Conservation (phyloP, 2,797 vertebrate genomes). For the Miichthys miiuy region DNA sequence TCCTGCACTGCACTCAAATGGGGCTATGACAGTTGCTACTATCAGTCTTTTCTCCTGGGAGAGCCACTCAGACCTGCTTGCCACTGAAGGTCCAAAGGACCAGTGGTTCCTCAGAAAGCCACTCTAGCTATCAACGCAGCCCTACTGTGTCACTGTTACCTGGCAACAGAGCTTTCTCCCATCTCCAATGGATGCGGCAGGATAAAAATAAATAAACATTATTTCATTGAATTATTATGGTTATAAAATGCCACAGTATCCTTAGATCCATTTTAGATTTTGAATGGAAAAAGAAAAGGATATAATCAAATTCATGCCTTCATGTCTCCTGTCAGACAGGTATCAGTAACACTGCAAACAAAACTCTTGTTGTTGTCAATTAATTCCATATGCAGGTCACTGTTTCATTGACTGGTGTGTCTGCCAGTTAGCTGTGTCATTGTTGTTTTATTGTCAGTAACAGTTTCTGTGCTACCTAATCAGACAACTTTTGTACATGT, state of each 20-base stretch:
- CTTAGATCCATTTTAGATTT: neutral
- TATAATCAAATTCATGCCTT: neutral
- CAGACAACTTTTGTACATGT: neutral
- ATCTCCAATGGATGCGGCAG: neutral
- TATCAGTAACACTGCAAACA: neutral
- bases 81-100: constrained; percentile 18
- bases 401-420: neutral
- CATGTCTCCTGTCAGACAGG: neutral
- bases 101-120: constrained; percentile 19
- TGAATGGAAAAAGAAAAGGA: no score
- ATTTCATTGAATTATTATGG: neutral
- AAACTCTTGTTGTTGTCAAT: constrained; percentile 2
- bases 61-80: constrained; percentile 26
- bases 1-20: neutral
- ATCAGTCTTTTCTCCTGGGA: constrained; percentile 25
- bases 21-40: neutral
- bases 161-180: constrained; percentile 51
- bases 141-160: constrained; percentile 52
- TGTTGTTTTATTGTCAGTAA: neutral
- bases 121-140: constrained; percentile 26
- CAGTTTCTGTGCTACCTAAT: constrained; percentile 8
- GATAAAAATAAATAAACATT: neutral
- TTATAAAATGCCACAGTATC: neutral
- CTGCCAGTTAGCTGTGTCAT: constrained; percentile 12
- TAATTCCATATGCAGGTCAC: neutral